A percentile compares a stretch with the other conserved stretches of the same genome.
These are phyloP conservation scores for Plotosus lineatus DNA, from an alignment of 2,113 vertebrate genomes.

Conservation along the genomic window DNA sequence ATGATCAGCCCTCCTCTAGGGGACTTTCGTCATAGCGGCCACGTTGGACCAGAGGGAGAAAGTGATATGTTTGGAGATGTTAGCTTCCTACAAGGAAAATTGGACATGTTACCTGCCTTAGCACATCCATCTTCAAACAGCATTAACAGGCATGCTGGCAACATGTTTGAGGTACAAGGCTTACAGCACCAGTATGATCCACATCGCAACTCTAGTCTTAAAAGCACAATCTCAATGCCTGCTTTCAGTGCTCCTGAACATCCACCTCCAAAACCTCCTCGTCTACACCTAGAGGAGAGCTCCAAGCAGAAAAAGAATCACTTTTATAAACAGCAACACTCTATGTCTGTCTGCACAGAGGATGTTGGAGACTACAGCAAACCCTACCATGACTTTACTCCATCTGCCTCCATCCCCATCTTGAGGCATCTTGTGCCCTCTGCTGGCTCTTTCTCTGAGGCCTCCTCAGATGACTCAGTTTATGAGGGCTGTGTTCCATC, in stretches of 20 bases:
- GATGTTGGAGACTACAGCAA: conserved; percentile 54
- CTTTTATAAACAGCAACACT: conserved; percentile 53
- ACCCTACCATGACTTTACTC: conserved; percentile 62
- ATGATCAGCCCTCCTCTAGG: conserved; percentile 84
- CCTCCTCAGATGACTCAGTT: conserved; percentile 75
- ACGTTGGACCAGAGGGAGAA: conserved; percentile 74
- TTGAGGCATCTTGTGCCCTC: conserved; percentile 65
- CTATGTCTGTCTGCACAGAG: conserved; percentile 61
- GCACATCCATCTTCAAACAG: conserved; percentile 59
- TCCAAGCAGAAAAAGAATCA: conserved; percentile 28
- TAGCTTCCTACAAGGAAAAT: conserved; percentile 77
- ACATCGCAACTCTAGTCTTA: conserved; percentile 66
- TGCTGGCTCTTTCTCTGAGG: conserved; percentile 72
- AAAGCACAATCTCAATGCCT: conserved; percentile 76
- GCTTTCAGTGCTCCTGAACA: conserved; percentile 72
- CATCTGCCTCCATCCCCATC: conserved; percentile 59
- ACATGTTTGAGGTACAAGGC: conserved; percentile 42
- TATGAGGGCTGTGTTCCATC: conserved; percentile 65
- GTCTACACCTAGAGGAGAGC: conserved; percentile 74
- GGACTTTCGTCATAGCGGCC: conserved; percentile 80
- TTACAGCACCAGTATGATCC: conserved; percentile 56
- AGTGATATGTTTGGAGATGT: conserved; percentile 82
- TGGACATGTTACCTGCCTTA: conserved; percentile 72
- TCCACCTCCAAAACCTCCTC: conserved; percentile 79
- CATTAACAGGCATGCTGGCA: conserved; percentile 53